Conservation (phyloP, 2,888 invertebrate genomes). For the Drosophila tripunctata region DNA sequence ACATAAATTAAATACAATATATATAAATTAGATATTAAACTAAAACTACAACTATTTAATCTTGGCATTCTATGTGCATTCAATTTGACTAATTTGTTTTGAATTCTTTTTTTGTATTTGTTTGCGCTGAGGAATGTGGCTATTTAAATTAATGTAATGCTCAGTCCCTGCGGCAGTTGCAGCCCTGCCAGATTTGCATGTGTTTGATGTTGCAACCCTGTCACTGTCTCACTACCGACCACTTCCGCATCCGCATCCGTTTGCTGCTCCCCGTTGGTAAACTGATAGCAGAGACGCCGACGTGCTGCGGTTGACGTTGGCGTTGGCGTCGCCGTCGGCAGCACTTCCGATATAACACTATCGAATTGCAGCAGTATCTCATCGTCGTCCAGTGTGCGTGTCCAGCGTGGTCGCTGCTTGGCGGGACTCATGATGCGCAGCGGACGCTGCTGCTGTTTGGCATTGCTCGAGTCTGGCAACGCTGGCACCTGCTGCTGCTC, state of each 20-base stretch:
- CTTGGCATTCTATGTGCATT: conserved; percentile 62
- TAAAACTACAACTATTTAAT: conserved; percentile 46
- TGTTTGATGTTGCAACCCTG: conserved; percentile 41
- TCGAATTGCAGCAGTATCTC: conserved; percentile 83
- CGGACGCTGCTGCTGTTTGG: conserved; percentile 6
- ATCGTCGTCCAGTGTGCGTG: conserved; percentile 76
- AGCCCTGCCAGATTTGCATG: conserved; percentile 47
- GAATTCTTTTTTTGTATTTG: conserved; percentile 12
- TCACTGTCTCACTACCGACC: conserved; percentile 1
- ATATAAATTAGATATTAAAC: conserved; percentile 39
- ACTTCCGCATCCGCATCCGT: conserved; percentile 29
- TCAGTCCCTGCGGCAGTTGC: conserved; percentile 74
- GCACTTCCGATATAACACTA: conserved; percentile 83
- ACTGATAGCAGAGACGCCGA: conserved; percentile 58
- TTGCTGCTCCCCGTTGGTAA: conserved; percentile 38
- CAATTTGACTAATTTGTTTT: conserved; percentile 61
- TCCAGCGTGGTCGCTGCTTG: conserved; percentile 78
- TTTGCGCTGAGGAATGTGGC: background rate
- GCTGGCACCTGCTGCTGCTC: background rate
- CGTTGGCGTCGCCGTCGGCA: conserved; percentile 60
- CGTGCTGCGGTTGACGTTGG: conserved; percentile 33
- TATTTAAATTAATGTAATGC: conserved; percentile 69
- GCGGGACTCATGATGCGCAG: conserved; percentile 81
- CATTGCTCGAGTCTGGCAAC: too few relatives aligned
- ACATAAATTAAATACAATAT: too few relatives aligned